phyloP scores from a whole-genome alignment of 2,797 vertebrate species.

The Siniperca scherzeri region DNA sequence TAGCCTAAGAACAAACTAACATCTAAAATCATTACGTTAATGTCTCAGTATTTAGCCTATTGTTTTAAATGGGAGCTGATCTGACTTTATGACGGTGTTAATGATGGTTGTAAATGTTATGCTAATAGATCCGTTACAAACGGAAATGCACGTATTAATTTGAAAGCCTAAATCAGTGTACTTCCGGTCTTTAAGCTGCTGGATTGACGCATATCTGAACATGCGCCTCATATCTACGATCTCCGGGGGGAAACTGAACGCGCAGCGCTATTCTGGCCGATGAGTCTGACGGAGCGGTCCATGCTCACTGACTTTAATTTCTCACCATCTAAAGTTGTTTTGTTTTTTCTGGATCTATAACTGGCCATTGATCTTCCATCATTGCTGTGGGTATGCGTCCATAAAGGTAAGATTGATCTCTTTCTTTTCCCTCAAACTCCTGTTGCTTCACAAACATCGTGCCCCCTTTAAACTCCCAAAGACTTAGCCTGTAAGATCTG shows the following conservation, averaged over 20 bases:
- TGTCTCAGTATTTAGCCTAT: not conserved
- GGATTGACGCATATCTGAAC: not conserved
- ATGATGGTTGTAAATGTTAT: not conserved
- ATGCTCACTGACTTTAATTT: not conserved
- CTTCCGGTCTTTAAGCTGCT: slow-evolving; percentile 22
- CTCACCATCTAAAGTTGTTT: not conserved
- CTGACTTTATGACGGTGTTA: not conserved
- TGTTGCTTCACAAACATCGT: slow-evolving; percentile 8
- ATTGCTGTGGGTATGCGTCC: not conserved
- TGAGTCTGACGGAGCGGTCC: slow-evolving; percentile 1
- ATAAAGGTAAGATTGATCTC: slow-evolving; percentile 46
- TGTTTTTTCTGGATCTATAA: slow-evolving; percentile 4
- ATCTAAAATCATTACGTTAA: not conserved
- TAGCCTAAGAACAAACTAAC: not conserved
- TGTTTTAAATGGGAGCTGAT: not conserved
- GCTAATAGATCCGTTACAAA: too few relatives aligned
- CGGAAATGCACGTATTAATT: slow-evolving; percentile 18
- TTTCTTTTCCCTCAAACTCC: not conserved
- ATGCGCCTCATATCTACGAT: not conserved
- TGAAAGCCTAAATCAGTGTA: slow-evolving; percentile 2
- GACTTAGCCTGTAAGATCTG: not conserved
- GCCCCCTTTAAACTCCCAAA: not conserved
- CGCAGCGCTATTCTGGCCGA: not conserved
- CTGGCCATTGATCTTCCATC: not conserved
- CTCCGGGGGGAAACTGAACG: not conserved